Percentiles rank a stretch among this genome's conserved stretches.
Evolutionary conservation across 2,113 vertebrate species (phyloP).

Genomic region (Syngnathoides biaculeatus): DNA sequence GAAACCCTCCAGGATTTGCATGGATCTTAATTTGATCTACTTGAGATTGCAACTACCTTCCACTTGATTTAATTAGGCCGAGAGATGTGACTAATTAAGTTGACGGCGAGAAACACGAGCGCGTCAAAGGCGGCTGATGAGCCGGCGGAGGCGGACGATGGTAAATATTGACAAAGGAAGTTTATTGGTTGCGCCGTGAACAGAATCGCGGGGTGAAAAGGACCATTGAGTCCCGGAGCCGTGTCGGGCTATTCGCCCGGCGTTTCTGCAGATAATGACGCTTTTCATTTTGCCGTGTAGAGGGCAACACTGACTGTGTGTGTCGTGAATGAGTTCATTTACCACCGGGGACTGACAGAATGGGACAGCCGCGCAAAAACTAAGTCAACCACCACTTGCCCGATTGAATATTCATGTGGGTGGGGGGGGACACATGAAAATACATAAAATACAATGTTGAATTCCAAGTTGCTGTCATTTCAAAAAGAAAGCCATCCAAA

Average conservation of each 20-base stretch:
- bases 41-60: constrained; percentile 78
- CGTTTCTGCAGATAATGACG: constrained; percentile 17
- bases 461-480: background rate
- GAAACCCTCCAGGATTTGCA: constrained; percentile 72
- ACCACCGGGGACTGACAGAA: background rate
- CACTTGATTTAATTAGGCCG: constrained; percentile 77
- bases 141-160: constrained; percentile 37
- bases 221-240: constrained; percentile 19
- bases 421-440: background rate
- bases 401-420: background rate
- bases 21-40: constrained; percentile 78
- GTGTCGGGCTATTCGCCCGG: constrained; percentile 26
- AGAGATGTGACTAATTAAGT: constrained; percentile 79
- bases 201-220: constrained; percentile 25
- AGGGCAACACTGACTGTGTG: background rate
- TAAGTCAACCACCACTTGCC: background rate
- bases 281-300: background rate
- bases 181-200: constrained; percentile 54
- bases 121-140: constrained; percentile 44
- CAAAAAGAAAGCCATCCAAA: background rate
- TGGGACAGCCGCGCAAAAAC: too few relatives aligned
- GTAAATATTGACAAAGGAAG: constrained; percentile 71
- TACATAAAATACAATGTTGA: too few relatives aligned
- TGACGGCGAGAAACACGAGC: constrained; percentile 64
- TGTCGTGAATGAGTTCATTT: background rate